Conservation (phyloP, 2,797 vertebrate species). For the Rhinella marina region DNA sequence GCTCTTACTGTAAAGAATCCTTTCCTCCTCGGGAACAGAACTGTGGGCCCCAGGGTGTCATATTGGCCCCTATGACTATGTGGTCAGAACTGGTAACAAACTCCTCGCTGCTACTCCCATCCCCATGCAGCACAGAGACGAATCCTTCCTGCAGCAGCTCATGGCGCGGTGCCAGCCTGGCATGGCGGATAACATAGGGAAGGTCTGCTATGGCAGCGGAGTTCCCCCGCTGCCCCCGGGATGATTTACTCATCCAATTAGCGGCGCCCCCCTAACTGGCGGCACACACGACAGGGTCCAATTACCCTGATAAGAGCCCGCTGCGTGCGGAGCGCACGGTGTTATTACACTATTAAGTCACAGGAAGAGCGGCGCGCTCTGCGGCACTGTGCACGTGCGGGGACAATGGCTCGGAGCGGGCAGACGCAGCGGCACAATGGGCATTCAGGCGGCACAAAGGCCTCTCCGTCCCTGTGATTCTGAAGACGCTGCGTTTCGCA, state of each 20-base stretch:
- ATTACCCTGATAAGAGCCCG: neutral
- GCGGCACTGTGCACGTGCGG: neutral
- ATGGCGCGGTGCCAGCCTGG: no score
- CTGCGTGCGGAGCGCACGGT: neutral
- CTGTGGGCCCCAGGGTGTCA: no score
- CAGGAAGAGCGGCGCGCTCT: neutral
- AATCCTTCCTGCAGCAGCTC: no score
- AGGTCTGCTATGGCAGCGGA: no score
- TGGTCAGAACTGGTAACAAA: no score
- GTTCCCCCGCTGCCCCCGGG: neutral
- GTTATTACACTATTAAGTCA: neutral
- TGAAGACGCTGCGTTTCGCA: conserved; percentile 5
- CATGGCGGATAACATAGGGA: no score
- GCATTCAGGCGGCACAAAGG: neutral
- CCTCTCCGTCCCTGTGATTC: neutral
- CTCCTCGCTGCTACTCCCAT: no score
- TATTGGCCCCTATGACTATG: no score
- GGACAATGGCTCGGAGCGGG: neutral
- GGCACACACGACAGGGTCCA: neutral
- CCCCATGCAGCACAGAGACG: no score
- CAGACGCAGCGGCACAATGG: neutral
- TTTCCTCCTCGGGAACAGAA: no score
- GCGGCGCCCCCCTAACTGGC: neutral
- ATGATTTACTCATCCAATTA: conserved; percentile 14
- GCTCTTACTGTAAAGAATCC: no score